phyloP scores from a whole-genome alignment of 2,113 vertebrate genomes.

The Chionomys nivalis region DNA sequence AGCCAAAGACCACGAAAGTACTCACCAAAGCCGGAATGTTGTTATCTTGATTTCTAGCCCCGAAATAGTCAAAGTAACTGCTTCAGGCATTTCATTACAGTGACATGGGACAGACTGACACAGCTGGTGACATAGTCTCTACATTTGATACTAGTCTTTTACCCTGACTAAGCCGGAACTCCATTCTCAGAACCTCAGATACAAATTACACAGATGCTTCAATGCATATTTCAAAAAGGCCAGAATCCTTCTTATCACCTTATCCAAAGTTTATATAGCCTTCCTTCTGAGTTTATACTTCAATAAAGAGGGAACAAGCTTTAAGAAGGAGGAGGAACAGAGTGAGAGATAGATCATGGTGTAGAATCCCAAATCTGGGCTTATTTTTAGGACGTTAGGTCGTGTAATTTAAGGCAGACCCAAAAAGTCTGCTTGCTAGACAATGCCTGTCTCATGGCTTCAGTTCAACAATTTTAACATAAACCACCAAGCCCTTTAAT shows the following conservation, averaged over 20 bases:
- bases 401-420: conserved; percentile 69
- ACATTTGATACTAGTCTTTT: neutral
- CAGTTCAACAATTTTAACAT: conserved; percentile 81
- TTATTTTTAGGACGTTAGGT: conserved; percentile 74
- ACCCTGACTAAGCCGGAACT: neutral
- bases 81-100: neutral
- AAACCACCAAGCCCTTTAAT: conserved; percentile 80
- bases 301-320: neutral
- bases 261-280: neutral
- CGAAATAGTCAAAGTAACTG: neutral
- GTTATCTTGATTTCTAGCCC: neutral
- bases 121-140: neutral
- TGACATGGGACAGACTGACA: neutral
- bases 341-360: neutral
- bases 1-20: neutral
- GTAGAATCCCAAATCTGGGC: conserved; percentile 61
- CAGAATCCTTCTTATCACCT: neutral
- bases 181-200: neutral
- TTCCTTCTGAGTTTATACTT: neutral
- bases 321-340: too few relatives aligned
- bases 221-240: neutral
- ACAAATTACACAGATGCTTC: neutral
- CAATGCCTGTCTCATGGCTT: conserved; percentile 81
- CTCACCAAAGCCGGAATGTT: too few relatives aligned
- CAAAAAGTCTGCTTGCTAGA: conserved; percentile 62